phyloP scores from a whole-genome alignment of 2,888 invertebrate genomes.

The Rhagium mordax region DNA sequence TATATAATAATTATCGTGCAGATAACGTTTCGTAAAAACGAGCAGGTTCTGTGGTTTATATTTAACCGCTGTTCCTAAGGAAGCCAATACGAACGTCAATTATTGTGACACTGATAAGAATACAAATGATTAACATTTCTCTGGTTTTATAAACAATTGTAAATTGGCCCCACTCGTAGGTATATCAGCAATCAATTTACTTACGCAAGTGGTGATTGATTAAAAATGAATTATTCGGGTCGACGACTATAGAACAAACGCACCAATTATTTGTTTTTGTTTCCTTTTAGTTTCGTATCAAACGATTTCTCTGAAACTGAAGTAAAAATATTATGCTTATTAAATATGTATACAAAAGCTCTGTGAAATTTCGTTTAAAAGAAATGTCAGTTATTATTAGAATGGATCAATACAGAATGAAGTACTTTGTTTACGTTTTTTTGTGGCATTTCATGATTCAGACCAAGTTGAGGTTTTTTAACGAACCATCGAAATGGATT shows the following conservation, averaged over 20 bases:
- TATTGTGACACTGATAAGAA: neutral
- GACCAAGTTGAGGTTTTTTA: too few species aligned
- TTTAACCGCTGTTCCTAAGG: constrained; percentile 8
- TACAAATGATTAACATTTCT: neutral
- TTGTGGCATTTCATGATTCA: too few species aligned
- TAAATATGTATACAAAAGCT: constrained; percentile 7
- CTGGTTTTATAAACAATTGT: neutral
- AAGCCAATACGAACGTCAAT: neutral
- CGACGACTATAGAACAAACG: too few species aligned
- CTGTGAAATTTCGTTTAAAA: neutral
- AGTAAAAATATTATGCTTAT: neutral
- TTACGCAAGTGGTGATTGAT: neutral
- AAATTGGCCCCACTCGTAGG: too few species aligned
- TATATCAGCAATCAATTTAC: neutral
- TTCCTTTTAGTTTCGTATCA: neutral
- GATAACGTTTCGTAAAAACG: neutral
- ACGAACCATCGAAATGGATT: too few species aligned
- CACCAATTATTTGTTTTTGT: too few species aligned
- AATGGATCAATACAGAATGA: constrained; percentile 4
- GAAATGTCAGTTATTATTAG: neutral
- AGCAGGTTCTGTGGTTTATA: neutral
- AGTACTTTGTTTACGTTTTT: too few species aligned
- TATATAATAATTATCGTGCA: neutral
- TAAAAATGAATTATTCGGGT: neutral
- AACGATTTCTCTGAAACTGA: neutral